Base-by-base conservation (phyloP, 2,113 vertebrate genomes). In the Pseudopodoces humilis region DNA sequence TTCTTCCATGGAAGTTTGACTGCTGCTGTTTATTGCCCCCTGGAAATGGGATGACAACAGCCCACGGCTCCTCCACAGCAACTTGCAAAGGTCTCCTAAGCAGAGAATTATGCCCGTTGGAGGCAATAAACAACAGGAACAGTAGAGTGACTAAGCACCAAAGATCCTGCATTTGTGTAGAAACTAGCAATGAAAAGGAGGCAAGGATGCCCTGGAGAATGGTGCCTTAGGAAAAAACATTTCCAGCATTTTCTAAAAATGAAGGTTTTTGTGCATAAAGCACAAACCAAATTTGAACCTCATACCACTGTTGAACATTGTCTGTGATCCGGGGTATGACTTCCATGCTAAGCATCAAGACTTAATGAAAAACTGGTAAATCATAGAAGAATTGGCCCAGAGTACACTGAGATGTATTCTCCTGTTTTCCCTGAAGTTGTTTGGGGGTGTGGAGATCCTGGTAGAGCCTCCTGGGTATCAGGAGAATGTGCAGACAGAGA, bases 11-110 rank as follows among this genome's bases (percentile, higher is more conserved):
- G 92, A 96, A 90, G 60, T 94, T 94, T 95, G 79, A 95, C 83
- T 96, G 88, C 76, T 86, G 72, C 79, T 95, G 80, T 94, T 97
- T 93, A 96, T 95, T 96, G 92, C 8, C 94, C 96, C 62, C 80
- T 92, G 76, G 90, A 95, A 96, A 92, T 0, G 0, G 69, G 77
- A 94, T 86, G 88, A 83, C 85, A 96, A 90, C 83, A 56, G 80
- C 94, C 86, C 80, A 90, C 9, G 1, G 86, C 80, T 90, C 88
- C 83, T 95, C 83, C 31, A 28, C 68, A 71, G 83, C 83, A 92
- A 78, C 88, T 75, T 5, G 0, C 83, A 93, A 79, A 94, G 86
- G 62, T 92, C 94, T 90, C 90, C 86, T 3, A 30, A 93, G 92
- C 41, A 49, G 49, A 95, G 89, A 94, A 96, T 97, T 94, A 96